A percentile compares a stretch with the other conserved stretches of the same genome.
These are phyloP conservation scores for Xestia rhomboidea DNA, from an alignment of 2,888 invertebrate genomes.

Conservation along the genomic window DNA sequence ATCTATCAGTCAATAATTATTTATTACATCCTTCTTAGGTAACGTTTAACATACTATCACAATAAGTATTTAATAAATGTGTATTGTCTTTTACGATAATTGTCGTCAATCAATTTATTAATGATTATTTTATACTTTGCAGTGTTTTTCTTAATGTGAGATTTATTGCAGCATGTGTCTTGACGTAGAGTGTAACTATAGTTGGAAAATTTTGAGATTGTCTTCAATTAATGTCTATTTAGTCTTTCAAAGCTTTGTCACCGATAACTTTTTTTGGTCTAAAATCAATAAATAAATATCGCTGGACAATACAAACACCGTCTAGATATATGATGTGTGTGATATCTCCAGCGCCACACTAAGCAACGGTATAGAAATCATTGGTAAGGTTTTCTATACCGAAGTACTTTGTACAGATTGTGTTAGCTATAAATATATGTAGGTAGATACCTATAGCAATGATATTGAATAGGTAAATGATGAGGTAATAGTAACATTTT, in stretches of 20 bases:
- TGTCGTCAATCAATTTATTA: constrained; percentile 37
- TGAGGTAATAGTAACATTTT: not conserved
- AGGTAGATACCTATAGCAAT: not conserved
- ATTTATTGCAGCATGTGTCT: constrained; percentile 14
- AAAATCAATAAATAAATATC: too few species aligned
- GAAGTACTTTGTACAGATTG: not conserved
- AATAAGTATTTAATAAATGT: constrained; percentile 36
- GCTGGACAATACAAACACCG: too few species aligned
- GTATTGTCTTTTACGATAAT: constrained; percentile 33
- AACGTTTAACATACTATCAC: not conserved
- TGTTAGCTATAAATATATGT: not conserved
- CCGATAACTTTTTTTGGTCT: not conserved
- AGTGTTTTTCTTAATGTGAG: not conserved
- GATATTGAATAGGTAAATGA: not conserved
- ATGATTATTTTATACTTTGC: constrained; percentile 6
- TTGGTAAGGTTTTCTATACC: not conserved
- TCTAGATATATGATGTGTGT: too few species aligned
- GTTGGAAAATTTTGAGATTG: not conserved
- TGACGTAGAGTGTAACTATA: not conserved
- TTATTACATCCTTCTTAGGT: constrained; percentile 44
- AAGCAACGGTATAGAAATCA: too few species aligned
- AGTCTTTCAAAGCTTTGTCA: not conserved
- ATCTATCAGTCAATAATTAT: constrained; percentile 44
- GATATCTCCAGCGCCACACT: too few species aligned
- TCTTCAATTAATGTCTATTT: not conserved